A percentile compares a stretch with the other conserved stretches of the same genome.
These are phyloP conservation scores for Acleris cristana DNA, from an alignment of 2,888 invertebrate species.

Conservation along the genomic window DNA sequence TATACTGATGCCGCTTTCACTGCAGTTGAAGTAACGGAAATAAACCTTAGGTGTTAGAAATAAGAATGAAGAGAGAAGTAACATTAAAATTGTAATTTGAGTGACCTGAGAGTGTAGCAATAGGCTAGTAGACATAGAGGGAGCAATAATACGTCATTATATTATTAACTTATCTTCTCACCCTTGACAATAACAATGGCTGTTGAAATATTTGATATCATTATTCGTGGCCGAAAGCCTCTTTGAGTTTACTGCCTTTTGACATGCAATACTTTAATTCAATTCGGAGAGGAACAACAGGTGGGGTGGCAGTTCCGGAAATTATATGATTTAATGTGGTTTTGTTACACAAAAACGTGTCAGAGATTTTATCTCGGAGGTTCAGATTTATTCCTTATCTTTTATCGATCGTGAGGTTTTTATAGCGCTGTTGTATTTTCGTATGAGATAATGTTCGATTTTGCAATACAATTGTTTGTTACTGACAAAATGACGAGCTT, in stretches of 20 bases:
- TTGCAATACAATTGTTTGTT: too few relatives aligned
- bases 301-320: conserved; percentile 55
- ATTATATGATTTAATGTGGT: conserved; percentile 51
- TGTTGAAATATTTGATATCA: conserved; percentile 81
- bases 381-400: conserved; percentile 4
- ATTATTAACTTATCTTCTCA: conserved; percentile 83
- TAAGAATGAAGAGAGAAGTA: conserved; percentile 40
- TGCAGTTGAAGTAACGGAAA: conserved; percentile 41
- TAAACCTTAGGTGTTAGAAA: conserved; percentile 39
- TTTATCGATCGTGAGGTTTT: conserved; percentile 7
- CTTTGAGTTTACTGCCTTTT: conserved; percentile 68
- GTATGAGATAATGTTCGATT: too few relatives aligned
- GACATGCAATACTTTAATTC: conserved; percentile 80
- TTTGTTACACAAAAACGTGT: conserved; percentile 64
- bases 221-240: conserved; percentile 66
- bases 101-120: conserved; percentile 58
- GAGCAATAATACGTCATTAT: conserved; percentile 80
- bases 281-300: conserved; percentile 67
- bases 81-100: conserved; percentile 49
- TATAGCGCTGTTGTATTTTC: neutral
- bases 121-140: conserved; percentile 67
- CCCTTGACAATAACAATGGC: conserved; percentile 82
- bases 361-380: conserved; percentile 65
- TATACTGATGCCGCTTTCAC: conserved; percentile 52
- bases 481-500: too few relatives aligned